phyloP scores from a whole-genome alignment of 2,797 vertebrate species.

The Phyllotis vaccarum region DNA sequence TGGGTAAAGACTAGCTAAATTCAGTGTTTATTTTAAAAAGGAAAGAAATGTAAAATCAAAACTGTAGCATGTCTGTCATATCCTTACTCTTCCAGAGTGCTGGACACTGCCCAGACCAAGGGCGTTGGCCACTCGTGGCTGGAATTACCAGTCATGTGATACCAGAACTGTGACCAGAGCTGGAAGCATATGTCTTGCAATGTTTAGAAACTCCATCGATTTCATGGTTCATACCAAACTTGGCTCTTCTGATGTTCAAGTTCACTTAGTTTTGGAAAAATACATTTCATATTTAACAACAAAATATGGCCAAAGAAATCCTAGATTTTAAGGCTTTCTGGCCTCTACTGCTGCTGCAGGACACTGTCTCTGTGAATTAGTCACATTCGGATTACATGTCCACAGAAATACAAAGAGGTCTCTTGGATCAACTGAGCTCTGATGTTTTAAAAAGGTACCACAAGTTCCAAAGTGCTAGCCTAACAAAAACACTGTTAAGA shows the following conservation, averaged over 20 bases:
- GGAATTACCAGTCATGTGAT: conserved; percentile 68
- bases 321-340: conserved; percentile 56
- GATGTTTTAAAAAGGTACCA: conserved; percentile 37
- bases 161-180: conserved; percentile 63
- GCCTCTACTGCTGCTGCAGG: conserved; percentile 36
- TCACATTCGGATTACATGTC: conserved; percentile 46
- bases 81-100: not conserved
- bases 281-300: conserved; percentile 69
- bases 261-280: conserved; percentile 80
- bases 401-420: conserved; percentile 25
- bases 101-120: conserved; percentile 41
- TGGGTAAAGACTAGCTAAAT: conserved; percentile 37
- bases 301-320: conserved; percentile 49
- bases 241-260: conserved; percentile 71
- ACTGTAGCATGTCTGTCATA: not conserved
- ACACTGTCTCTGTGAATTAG: conserved; percentile 50
- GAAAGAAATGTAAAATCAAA: conserved; percentile 49
- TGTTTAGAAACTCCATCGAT: conserved; percentile 78
- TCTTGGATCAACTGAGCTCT: conserved; percentile 38
- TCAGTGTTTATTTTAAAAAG: conserved; percentile 23
- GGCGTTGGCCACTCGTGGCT: conserved; percentile 49
- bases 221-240: conserved; percentile 74
- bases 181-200: conserved; percentile 56
- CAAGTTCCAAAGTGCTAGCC: conserved; percentile 35
- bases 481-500: conserved; percentile 10